Evolutionary conservation across 2,797 vertebrate species (phyloP).

Genomic region (Sus cebifrons): DNA sequence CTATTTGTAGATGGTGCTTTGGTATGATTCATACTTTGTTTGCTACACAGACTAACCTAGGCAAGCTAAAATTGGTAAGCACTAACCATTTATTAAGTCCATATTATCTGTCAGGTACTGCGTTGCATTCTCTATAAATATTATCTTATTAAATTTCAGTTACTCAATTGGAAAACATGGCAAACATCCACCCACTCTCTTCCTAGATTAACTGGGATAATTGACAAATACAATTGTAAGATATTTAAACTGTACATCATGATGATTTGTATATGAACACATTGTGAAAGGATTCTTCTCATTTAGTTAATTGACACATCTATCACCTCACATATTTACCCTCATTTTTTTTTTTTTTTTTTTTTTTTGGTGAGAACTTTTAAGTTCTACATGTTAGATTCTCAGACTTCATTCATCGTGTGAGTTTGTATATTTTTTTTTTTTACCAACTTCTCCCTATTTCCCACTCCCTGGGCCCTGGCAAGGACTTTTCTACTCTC

Average conservation of each 20-base stretch:
- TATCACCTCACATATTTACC: neutral
- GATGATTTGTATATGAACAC: neutral
- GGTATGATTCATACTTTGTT: neutral
- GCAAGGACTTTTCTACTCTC: neutral
- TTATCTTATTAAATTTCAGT: neutral
- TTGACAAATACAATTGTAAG: neutral
- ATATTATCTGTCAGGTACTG: neutral
- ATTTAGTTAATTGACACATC: neutral
- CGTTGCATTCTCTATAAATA: conserved; percentile 1
- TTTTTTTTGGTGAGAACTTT: neutral
- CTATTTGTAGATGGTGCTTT: neutral
- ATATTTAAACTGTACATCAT: neutral
- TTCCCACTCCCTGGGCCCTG: too few species aligned
- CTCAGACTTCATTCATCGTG: neutral
- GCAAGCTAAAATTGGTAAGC: conserved; percentile 1
- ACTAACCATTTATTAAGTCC: neutral
- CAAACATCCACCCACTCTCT: neutral
- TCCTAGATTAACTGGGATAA: neutral
- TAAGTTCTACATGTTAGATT: neutral
- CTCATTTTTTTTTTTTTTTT: neutral
- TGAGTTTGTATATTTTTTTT: neutral
- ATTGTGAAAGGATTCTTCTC: neutral
- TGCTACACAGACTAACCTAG: neutral
- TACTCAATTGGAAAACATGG: neutral
- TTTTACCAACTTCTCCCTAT: neutral